phyloP scores from a whole-genome alignment of 2,888 invertebrate genomes.

The Neoscelio sp. region DNA sequence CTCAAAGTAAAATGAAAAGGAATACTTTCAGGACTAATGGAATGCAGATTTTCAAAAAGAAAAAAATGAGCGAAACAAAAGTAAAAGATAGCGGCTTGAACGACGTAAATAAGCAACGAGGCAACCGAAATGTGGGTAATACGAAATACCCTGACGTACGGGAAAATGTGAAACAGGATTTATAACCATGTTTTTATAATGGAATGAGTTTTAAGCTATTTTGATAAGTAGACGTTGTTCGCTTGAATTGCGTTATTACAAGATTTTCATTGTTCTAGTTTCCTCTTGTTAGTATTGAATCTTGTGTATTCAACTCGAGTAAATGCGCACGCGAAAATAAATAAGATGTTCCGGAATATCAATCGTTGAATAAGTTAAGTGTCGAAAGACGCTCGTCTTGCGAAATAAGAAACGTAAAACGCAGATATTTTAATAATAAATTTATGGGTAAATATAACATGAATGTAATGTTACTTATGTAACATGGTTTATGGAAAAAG shows the following conservation, averaged over 20 bases:
- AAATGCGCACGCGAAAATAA: neutral
- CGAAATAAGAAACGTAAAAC: neutral
- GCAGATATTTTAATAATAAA: neutral
- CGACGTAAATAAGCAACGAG: slow-evolving; percentile 38
- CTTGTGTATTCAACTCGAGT: neutral
- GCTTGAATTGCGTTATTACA: slow-evolving; percentile 15
- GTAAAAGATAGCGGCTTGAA: slow-evolving; percentile 40
- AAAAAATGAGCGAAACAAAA: neutral
- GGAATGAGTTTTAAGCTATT: slow-evolving; percentile 48
- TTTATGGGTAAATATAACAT: no score
- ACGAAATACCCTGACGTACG: slow-evolving; percentile 23
- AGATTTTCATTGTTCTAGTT: slow-evolving; percentile 33
- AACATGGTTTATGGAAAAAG: no score
- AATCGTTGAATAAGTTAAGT: slow-evolving; percentile 9
- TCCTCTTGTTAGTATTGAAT: slow-evolving; percentile 9
- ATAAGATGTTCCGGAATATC: slow-evolving; percentile 14
- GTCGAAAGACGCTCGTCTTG: no score
- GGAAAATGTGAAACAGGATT: slow-evolving; percentile 46
- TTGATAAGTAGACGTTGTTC: slow-evolving; percentile 40
- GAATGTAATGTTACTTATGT: no score
- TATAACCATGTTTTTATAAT: slow-evolving; percentile 43
- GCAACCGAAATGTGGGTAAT: slow-evolving; percentile 32
- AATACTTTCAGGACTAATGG: slow-evolving; percentile 63
- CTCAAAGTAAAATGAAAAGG: slow-evolving; percentile 56
- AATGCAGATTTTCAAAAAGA: slow-evolving; percentile 60